Evolutionary conservation across 2,113 vertebrate genomes (phyloP), one percentile per base, ranked within the genome.

Genomic region (Pedetes capensis): DNA sequence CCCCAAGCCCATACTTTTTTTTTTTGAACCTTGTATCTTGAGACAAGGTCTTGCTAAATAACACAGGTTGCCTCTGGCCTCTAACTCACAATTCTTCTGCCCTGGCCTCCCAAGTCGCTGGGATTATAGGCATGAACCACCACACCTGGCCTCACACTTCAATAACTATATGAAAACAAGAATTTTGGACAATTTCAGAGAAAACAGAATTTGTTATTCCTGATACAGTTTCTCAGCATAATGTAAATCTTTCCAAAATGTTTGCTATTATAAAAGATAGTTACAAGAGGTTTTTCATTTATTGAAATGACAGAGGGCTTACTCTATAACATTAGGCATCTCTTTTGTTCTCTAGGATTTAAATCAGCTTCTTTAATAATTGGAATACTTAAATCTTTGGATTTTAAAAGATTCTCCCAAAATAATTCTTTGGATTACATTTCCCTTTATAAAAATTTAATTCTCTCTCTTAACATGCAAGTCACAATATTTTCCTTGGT

Each of bases 391-490:
- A 72, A 72, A 82, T 85, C 6, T 92, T 93, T 94, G 20, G 8
- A 82, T 83, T 94, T 96, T 87, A 95, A 93, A 93, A 79, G 4
- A 8, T 78, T 89, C 9, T 76, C 64, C 75, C 27, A 44, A 94
- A 92, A 81, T 87, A 89, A 89, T 94, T 81, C 16, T 85, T 92
- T 69, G 63, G 8, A 75, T 76, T 91, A 20, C 17, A 95, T 92
- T 96, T 89, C 51, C 57, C 94, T 95, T 89, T 97, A 72, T 32
- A 66, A 89, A 95, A 88, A 61, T 18, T 59, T 61, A 84, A 79
- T 93, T 85, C 39, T 42, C 79, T 6, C 37, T 90, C 39, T 86
- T 88, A 85, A 92, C 74, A 85, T 95, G 25, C 5, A 96, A 94
- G 74, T 94, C 29, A 42, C 0, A 90, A 27, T 71, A 51, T 72